A percentile compares a stretch with the other conserved stretches of the same genome.
Evolutionary conservation across 2,888 invertebrate species (phyloP).

Genomic region (Drosophila borealis): DNA sequence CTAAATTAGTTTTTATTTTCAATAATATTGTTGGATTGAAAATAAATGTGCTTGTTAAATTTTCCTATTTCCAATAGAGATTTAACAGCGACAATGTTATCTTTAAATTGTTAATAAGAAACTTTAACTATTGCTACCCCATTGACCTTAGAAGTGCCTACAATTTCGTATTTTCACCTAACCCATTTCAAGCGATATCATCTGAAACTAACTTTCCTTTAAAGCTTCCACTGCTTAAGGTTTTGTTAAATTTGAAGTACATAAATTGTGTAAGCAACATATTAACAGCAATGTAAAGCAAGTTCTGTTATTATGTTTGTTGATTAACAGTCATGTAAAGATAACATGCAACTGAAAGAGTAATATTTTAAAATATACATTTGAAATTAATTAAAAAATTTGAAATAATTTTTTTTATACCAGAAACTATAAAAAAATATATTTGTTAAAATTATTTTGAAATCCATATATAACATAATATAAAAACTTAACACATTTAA

Average conservation of each 20-base stretch:
- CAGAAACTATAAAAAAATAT: too few relatives aligned
- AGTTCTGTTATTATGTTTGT: background rate
- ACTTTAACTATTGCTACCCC: background rate
- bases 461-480: too few relatives aligned
- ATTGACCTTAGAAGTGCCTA: constrained; percentile 2
- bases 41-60: too few relatives aligned
- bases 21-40: background rate
- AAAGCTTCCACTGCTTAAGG: background rate
- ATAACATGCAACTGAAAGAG: too few relatives aligned
- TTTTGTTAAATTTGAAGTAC: background rate
- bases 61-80: background rate
- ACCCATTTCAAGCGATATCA: constrained; percentile 24
- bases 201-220: background rate
- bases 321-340: background rate
- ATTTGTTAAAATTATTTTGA: too few relatives aligned
- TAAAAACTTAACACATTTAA: too few relatives aligned
- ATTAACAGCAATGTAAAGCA: background rate
- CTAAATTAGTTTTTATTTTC: background rate
- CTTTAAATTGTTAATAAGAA: too few relatives aligned
- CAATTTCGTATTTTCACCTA: background rate
- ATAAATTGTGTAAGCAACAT: background rate
- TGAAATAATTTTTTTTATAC: too few relatives aligned
- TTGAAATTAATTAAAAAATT: too few relatives aligned
- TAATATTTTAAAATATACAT: too few relatives aligned
- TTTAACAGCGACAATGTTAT: background rate